Base-by-base conservation (phyloP, 2,888 invertebrate genomes). In the Caenorhabditis japonica region DNA sequence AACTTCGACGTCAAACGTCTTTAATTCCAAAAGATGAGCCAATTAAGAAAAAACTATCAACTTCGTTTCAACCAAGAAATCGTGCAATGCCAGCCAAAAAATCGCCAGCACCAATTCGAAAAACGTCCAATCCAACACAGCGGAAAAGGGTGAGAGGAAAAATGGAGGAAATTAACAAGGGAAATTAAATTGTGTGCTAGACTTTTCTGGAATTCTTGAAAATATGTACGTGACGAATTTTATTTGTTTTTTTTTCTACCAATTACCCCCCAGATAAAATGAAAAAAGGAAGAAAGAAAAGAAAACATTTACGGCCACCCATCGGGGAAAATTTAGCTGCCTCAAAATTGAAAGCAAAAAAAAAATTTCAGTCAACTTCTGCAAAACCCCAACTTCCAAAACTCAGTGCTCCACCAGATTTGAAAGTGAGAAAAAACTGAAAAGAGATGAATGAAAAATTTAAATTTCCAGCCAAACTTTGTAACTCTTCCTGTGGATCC, bases 1-100 rank as follows among this genome's bases (percentile, higher is more conserved):
- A 66, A 51, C 51, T 66, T 10, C 66, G 66, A 12, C 56, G 66
- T 15, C 66, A 66, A 30, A 66, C 66, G 15, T 56, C 66, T 4
- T 21, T 66, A 2, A 13, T 36, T 17, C 66, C 66, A 10, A 66
- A 66, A 27, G 34, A 41, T 2, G 56, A 56, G 12, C 10, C 13
- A 3, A 56, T n/a, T n/a, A n/a, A 41, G 19, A 66, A 51, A 30
- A 34, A 23, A 12, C 17, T 34, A 5, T 23, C 51, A 1, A 15
- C 36, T 12, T 21, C 49, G 13, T 39, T 55, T 15, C 49, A 51
- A n/a, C 56, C 49, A 10, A 46, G 66, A 27, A n/a, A 56, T 8
- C 56, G 64, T 41, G 30, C 10, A 10, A 56, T 56, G 13, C 34
- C 41, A 38, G 30, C 49, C 27, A 38, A 51, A 12, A 66, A 58